Evolutionary conservation across 2,797 vertebrate genomes (phyloP).

Genomic region (Mormyrus hasselquistii): DNA sequence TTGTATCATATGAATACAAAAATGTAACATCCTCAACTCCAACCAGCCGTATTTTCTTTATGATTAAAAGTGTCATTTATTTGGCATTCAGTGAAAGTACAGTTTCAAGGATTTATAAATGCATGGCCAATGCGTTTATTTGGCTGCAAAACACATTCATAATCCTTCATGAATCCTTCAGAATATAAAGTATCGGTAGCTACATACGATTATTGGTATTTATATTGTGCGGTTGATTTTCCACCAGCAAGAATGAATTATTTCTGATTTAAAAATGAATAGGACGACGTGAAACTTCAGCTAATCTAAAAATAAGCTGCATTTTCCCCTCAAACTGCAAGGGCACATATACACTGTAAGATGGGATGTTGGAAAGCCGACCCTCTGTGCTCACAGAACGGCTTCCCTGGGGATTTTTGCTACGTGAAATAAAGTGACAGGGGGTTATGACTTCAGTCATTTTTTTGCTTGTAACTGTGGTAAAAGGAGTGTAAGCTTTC

Average conservation of each 20-base stretch:
- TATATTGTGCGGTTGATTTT: conserved; percentile 1
- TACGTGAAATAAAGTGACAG: not conserved
- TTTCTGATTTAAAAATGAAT: conserved; percentile 4
- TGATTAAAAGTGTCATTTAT: conserved; percentile 3
- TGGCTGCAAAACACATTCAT: not conserved
- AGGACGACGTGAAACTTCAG: not conserved
- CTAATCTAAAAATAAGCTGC: not conserved
- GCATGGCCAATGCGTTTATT: not conserved
- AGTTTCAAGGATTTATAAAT: not conserved
- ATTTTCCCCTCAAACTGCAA: not conserved
- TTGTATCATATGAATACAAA: not conserved
- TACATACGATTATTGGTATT: not conserved
- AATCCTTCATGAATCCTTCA: not conserved
- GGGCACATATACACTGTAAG: too few relatives aligned
- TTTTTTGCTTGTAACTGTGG: not conserved
- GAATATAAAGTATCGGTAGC: not conserved
- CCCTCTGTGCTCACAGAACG: not conserved
- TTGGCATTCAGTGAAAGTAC: not conserved
- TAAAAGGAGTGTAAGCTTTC: not conserved
- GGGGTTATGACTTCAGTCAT: not conserved
- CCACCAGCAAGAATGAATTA: not conserved
- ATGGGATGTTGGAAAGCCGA: not conserved
- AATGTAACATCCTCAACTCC: not conserved
- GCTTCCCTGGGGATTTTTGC: not conserved
- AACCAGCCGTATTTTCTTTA: not conserved